Percentiles rank a stretch among this genome's conserved stretches.
Evolutionary conservation across 2,113 vertebrate genomes (phyloP).

Genomic region (Lepisosteus osseus): DNA sequence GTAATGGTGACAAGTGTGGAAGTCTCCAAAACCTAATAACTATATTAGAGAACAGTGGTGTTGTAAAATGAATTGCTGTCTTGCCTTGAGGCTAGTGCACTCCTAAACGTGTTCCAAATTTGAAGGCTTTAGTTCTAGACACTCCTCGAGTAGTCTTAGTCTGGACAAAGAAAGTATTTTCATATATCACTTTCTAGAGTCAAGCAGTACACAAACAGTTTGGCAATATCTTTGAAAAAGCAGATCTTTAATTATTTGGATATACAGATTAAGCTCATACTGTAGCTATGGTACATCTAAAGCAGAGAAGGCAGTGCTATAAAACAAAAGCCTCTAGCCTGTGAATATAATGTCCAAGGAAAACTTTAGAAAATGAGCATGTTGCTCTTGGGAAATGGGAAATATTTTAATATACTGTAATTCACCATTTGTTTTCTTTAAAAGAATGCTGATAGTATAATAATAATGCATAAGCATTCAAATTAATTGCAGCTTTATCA

Average conservation of each 20-base stretch:
- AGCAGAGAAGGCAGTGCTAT: not conserved
- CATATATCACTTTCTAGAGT: conserved; percentile 47
- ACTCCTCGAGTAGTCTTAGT: conserved; percentile 40
- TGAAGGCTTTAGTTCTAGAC: not conserved
- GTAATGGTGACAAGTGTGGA: too few relatives aligned
- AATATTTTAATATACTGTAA: too few relatives aligned
- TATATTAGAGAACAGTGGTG: too few relatives aligned
- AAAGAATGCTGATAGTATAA: too few relatives aligned
- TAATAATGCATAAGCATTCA: too few relatives aligned
- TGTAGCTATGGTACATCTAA: not conserved
- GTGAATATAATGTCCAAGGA: too few relatives aligned
- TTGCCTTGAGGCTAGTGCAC: not conserved
- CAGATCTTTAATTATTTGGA: conserved; percentile 24
- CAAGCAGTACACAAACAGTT: conserved; percentile 52
- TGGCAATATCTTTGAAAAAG: conserved; percentile 57
- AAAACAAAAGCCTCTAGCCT: not conserved
- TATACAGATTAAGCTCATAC: conserved; percentile 4
- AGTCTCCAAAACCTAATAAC: too few relatives aligned
- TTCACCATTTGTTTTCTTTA: too few relatives aligned
- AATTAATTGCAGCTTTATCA: too few relatives aligned
- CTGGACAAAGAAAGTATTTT: conserved; percentile 45
- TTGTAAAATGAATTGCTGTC: too few relatives aligned
- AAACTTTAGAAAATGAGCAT: too few relatives aligned
- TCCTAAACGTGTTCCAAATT: not conserved
- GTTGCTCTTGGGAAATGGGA: too few relatives aligned